Base-by-base conservation (phyloP, 2,888 invertebrate genomes). In the Xanthia togata region DNA sequence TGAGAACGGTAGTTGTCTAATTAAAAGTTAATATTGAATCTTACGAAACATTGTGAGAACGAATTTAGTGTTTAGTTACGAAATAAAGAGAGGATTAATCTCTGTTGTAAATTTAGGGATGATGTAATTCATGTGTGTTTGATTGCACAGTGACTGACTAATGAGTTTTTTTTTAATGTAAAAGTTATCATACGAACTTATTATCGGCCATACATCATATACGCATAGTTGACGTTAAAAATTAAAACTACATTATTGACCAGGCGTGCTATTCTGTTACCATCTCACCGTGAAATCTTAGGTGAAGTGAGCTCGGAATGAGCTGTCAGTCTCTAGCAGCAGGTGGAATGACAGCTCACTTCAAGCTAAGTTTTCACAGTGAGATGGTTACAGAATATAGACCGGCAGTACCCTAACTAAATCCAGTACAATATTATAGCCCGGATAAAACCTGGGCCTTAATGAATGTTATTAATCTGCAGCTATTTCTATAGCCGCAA, bases 11-110 rank as follows among this genome's bases (percentile, higher is more conserved):
- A 75, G 70, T 55, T 72, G 69, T 73, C 71, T 87, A 83, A 87
- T 87, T 87, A 84, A 87, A 85, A 87, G 12, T 60, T 77, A 69
- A 81, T 85, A 77, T 82, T 75, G 50, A 78, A 76, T 83, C 38
- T 76, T 82, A 26, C n/a, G 76, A 73, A 86, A 84, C 55, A 11
- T 62, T 78, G 77, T 83, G 81, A n/a, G 78, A 81, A 86, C 12
- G n/a, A 65, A 68, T 74, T 78, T 55, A 73, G 41, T 65, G 55
- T 41, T 76, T 59, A 57, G 73, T 78, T 78, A 53, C 63, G 63
- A 78, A 81, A 85, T 71, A 20, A 47, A 17, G 35, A 62, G 71
- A 73, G 55, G 70, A 76, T 77, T 47, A 20, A 4, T 44, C 60
- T 41, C 31, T 62, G 63, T 20, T 35, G 31, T 53, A 59, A 70